Evolutionary conservation across 2,797 vertebrate genomes (phyloP).

Genomic region (Distichodus sexfasciatus): DNA sequence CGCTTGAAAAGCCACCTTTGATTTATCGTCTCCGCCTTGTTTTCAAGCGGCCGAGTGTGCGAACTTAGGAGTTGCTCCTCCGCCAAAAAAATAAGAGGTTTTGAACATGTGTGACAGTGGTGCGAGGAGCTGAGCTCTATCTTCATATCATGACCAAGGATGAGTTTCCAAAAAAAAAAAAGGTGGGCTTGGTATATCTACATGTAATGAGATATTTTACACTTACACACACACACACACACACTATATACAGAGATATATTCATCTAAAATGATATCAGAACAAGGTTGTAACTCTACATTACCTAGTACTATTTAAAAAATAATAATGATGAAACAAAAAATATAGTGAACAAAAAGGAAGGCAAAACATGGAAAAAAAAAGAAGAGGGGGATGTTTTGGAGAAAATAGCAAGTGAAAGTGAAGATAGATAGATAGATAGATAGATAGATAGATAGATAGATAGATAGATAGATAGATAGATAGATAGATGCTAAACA

Average conservation of each 20-base stretch:
- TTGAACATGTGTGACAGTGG: neutral
- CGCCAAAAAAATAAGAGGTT: neutral
- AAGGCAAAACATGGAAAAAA: slow-evolving; percentile 5
- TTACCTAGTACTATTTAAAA: no score
- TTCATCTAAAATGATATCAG: no score
- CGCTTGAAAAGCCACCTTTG: slow-evolving; percentile 45
- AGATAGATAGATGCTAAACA: no score
- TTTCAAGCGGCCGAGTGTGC: neutral
- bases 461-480: no score
- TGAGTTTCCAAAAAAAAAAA: slow-evolving; percentile 34
- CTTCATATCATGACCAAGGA: neutral
- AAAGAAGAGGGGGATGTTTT: neutral
- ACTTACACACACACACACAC: slow-evolving; percentile 14
- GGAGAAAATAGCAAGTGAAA: no score
- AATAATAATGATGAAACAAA: slow-evolving; percentile 14
- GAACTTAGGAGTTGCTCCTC: neutral
- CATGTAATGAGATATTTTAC: slow-evolving; percentile 39
- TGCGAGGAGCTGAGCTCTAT: neutral
- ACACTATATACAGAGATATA: neutral
- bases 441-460: no score
- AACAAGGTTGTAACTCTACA: no score
- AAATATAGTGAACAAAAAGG: slow-evolving; percentile 7
- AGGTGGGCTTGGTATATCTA: slow-evolving; percentile 26
- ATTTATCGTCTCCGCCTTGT: slow-evolving; percentile 37
- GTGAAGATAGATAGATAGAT: no score